Evolutionary conservation across 2,797 vertebrate species (phyloP).

Genomic region (Huso huso): DNA sequence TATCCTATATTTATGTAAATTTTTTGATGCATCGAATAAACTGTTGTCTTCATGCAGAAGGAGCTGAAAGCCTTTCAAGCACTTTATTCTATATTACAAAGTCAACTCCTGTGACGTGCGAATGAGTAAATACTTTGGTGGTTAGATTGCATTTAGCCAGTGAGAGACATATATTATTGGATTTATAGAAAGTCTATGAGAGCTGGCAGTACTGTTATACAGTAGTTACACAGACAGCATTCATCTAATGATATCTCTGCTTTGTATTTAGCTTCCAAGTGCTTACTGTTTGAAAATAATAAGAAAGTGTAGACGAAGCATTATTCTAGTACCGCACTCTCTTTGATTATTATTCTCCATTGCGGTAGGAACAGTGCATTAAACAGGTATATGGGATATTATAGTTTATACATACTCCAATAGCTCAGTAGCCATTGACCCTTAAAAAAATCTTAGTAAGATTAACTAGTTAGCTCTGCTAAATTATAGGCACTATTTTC

Average conservation of each 20-base stretch:
- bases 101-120: background rate
- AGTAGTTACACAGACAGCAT: background rate
- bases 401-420: too few relatives aligned
- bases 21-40: background rate
- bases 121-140: background rate
- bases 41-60: background rate
- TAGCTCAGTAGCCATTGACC: too few relatives aligned
- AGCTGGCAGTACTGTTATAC: background rate
- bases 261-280: background rate
- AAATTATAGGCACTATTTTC: too few relatives aligned
- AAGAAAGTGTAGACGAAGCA: too few relatives aligned
- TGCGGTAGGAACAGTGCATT: too few relatives aligned
- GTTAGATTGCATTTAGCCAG: constrained; percentile 1
- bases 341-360: too few relatives aligned
- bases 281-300: too few relatives aligned
- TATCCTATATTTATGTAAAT: background rate
- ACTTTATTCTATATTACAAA: background rate
- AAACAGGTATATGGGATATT: too few relatives aligned
- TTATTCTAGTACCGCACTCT: too few relatives aligned
- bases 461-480: too few relatives aligned
- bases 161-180: background rate
- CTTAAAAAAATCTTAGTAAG: too few relatives aligned
- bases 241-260: background rate
- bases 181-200: background rate
- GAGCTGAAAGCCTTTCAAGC: background rate